Evolutionary conservation across 2,888 invertebrate species (phyloP), one percentile per base, ranked within the genome.

Genomic region (Crocallis elinguaria): DNA sequence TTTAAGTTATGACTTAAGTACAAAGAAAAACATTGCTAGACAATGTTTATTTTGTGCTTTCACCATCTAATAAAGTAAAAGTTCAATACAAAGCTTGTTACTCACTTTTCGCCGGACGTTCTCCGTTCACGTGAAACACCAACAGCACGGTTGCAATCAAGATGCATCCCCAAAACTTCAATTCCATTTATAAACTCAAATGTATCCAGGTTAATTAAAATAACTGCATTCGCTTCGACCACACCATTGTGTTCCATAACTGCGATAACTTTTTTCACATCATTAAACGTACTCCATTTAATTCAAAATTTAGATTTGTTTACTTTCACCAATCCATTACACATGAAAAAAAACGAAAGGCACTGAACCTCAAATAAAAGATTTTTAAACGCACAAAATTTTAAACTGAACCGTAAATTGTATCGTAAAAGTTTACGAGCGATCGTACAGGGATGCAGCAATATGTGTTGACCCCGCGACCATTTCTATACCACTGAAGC

Each of bases 151-250:
- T 77, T 63, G 79, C 67, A 66, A 86, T 63, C 56, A 88, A 74
- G 50, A 86, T 64, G 67, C 66, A 81, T 67, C 69, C 79, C 85
- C 82, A 85, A 73, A 82, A 78, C 69, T 84, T 82, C 82, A 88
- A 88, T 81, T 89, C 89, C 90, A 90, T 90, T 89, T 88, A 89
- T 86, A 69, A 75, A 83, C 73, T 62, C 69, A 73, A 72, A 53
- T 52, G 35, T 62, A 71, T 62, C 42, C 66, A 69, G 68, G 75
- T 64, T 67, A 71, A 78, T 84, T 75, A 88, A 71, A 74, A 76
- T 71, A 80, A 74, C 68, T 69, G 68, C 64, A 62, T 37, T 58
- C 54, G 66, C 69, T 67, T 64, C 66, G 52, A 61, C 46, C 57
- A 57, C 62, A 51, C 66, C 86, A 88, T 88, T 71, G 62, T 84